Evolutionary conservation across 2,888 invertebrate genomes (phyloP), one percentile per base, ranked within the genome.

Genomic region (Himalopsyche anomala): DNA sequence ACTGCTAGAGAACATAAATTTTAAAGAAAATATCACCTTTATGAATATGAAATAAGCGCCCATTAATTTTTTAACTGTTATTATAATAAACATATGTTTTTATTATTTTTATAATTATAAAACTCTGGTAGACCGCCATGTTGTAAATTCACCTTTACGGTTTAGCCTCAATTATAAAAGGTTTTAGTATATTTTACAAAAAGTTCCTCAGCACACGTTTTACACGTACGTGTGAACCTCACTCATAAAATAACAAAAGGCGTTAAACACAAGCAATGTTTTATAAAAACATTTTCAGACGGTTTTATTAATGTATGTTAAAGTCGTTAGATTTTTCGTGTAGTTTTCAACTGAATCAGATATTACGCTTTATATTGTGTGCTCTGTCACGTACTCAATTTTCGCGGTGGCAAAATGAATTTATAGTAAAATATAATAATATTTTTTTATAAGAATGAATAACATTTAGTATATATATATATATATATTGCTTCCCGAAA

Each of bases 131-230:
- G 45, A 28, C 45, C 9, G 56, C 8, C 17, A n/a, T 56, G 19
- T 56, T 56, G 17, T 56, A 17, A 19, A 56, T 56, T n/a, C 56
- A 19, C 5, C 56, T 19, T 56, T 0, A 5, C 56, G 56, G 0
- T 19, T n/a, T 56, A n/a, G 56, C 17, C n/a, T 56, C 56, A 56
- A 56, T 56, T 56, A 56, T 56, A 56, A 56, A 56, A 19, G 62
- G 62, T 62, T 19, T 19, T 28, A 51, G 19, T 62, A 19, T 51
- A 51, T 15, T 51, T 51, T 51, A 45, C 51, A 4, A 15, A 51
- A 51, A 51, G 45, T 45, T 2, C 45, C 51, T 15, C 15, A 12
- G n/a, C 9, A 62, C 3, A 62, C 19, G n/a, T 28, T 62, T 19
- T 19, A 28, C 3, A 8, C 9, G 9, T 62, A 19, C 2, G 3